phyloP scores from a whole-genome alignment of 2,888 invertebrate species.

The Physocephala rufipes region DNA sequence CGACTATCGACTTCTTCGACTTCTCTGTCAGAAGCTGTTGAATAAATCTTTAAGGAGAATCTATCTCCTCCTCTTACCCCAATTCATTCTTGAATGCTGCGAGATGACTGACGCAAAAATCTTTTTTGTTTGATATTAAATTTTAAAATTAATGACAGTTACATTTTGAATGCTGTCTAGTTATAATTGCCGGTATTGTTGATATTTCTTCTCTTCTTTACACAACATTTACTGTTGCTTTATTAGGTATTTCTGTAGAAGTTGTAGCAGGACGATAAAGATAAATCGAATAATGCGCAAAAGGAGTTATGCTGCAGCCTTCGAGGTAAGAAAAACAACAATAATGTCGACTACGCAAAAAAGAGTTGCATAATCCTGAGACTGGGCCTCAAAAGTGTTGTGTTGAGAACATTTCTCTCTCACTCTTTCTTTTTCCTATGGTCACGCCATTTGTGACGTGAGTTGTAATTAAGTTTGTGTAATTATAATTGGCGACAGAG shows the following conservation, averaged over 20 bases:
- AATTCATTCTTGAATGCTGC: too few species aligned
- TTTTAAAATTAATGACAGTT: slow-evolving; percentile 22
- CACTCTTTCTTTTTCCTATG: not conserved
- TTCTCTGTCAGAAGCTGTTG: not conserved
- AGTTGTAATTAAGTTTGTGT: slow-evolving; percentile 43
- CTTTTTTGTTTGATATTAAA: not conserved
- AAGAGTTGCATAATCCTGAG: too few species aligned
- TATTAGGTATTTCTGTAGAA: too few species aligned
- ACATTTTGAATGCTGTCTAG: slow-evolving; percentile 1
- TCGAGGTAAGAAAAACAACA: too few species aligned
- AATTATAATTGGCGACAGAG: slow-evolving; percentile 43
- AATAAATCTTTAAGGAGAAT: not conserved
- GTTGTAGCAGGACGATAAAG: too few species aligned
- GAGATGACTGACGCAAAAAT: not conserved
- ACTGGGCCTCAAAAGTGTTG: not conserved
- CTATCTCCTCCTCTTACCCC: not conserved
- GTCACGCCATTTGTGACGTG: not conserved
- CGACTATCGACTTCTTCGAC: too few species aligned
- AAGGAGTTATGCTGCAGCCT: not conserved
- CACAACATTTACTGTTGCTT: too few species aligned
- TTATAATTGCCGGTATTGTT: not conserved
- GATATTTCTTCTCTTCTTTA: not conserved
- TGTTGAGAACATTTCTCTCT: not conserved
- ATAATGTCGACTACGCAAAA: too few species aligned
- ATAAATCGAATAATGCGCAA: not conserved